These are phyloP conservation scores for Choristoneura fumiferana DNA, from an alignment of 1,140 invertebrate species.

Conservation along the genomic window DNA sequence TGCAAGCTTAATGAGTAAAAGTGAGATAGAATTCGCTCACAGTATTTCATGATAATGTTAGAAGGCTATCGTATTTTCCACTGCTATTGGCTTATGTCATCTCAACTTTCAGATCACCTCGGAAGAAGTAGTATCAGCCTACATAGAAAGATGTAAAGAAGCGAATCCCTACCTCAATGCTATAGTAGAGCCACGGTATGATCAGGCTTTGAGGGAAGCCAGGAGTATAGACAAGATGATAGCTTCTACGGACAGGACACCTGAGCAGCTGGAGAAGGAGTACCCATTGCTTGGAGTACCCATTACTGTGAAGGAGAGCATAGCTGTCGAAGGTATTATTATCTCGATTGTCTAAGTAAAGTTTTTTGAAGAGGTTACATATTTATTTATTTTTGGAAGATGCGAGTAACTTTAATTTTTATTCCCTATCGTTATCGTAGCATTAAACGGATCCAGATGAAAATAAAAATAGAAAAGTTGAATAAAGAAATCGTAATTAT, in stretches of 20 bases:
- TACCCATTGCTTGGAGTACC: slow-evolving; percentile 87
- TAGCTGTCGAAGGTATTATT: slow-evolving; percentile 82
- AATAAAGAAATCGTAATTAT: too few species aligned
- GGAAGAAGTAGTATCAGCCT: slow-evolving; percentile 82
- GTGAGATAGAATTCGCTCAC: too few species aligned
- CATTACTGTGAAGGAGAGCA: slow-evolving; percentile 87
- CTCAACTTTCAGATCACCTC: slow-evolving; percentile 79
- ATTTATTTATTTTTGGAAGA: too few species aligned
- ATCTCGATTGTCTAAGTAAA: neutral
- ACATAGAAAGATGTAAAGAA: slow-evolving; percentile 84
- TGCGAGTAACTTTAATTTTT: too few species aligned
- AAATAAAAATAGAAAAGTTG: too few species aligned
- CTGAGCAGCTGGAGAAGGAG: slow-evolving; percentile 70
- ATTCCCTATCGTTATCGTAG: too few species aligned
- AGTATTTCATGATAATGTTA: too few species aligned
- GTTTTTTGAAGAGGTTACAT: too few species aligned
- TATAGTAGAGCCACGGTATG: slow-evolving; percentile 86
- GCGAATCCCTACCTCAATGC: slow-evolving; percentile 88
- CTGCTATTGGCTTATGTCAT: too few species aligned
- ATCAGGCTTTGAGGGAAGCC: slow-evolving; percentile 84
- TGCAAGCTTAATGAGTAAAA: too few species aligned
- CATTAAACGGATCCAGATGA: too few species aligned
- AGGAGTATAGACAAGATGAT: slow-evolving; percentile 71
- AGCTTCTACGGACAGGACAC: slow-evolving; percentile 47
- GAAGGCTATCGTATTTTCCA: too few species aligned